Evolutionary conservation across 2,113 vertebrate genomes (phyloP).

Genomic region (Podocnemis expansa): DNA sequence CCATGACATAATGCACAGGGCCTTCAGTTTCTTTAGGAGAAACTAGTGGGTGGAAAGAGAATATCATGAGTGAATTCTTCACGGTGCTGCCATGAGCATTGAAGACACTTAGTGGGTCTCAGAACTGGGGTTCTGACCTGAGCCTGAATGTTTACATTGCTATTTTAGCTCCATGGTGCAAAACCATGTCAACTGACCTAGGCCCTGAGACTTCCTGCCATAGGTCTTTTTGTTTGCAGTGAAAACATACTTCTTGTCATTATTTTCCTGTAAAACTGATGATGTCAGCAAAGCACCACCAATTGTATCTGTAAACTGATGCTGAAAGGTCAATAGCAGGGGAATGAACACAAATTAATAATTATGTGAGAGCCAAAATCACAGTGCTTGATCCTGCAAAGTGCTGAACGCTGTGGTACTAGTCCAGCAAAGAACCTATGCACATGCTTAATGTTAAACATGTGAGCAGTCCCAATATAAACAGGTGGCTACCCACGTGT

Average conservation of each 20-base stretch:
- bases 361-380: slow-evolving; percentile 44
- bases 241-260: slow-evolving; percentile 13
- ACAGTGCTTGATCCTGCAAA: neutral
- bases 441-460: neutral
- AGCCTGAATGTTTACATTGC: no score
- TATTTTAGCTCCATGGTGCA: no score
- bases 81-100: slow-evolving; percentile 48
- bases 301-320: slow-evolving; percentile 45
- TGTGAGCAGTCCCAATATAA: slow-evolving; percentile 36
- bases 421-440: slow-evolving; percentile 43
- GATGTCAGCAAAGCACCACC: slow-evolving; percentile 25
- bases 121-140: no score
- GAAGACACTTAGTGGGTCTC: neutral
- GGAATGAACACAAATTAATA: slow-evolving; percentile 48
- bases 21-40: neutral
- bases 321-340: slow-evolving; percentile 49
- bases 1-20: neutral
- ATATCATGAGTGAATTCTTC: slow-evolving; percentile 52
- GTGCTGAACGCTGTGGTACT: slow-evolving; percentile 36
- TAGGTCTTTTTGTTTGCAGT: neutral
- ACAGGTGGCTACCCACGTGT: slow-evolving; percentile 37
- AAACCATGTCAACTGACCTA: no score
- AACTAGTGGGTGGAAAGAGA: slow-evolving; percentile 37
- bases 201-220: neutral
- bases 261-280: slow-evolving; percentile 40